Percentiles rank a stretch among this genome's conserved stretches.
These are phyloP conservation scores for Maconellicoccus hirsutus DNA, from an alignment of 1,140 invertebrate species.

Conservation along the genomic window DNA sequence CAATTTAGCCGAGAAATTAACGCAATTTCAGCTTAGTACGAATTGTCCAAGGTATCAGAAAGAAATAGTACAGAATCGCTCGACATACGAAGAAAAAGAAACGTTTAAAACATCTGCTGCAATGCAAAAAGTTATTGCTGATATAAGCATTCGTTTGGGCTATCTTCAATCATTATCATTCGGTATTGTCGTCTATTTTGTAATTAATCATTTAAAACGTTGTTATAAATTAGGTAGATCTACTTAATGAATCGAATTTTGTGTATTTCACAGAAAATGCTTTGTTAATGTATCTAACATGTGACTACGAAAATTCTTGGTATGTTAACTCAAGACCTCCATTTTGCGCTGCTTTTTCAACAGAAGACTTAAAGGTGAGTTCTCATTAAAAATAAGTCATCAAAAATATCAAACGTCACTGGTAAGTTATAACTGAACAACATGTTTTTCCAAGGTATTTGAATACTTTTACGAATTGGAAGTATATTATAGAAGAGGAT, in stretches of 20 bases:
- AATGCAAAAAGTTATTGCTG: slow-evolving; percentile 26
- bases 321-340: background rate
- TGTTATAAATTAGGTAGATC: too few species aligned
- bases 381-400: too few species aligned
- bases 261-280: background rate
- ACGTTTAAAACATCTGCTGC: slow-evolving; percentile 25
- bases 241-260: too few species aligned
- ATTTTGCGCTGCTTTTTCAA: background rate
- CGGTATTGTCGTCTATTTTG: too few species aligned
- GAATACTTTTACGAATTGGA: too few species aligned
- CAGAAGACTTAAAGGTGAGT: background rate
- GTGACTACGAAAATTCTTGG: background rate
- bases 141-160: slow-evolving; percentile 29
- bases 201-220: too few species aligned
- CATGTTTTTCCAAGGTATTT: too few species aligned
- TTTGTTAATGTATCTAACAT: background rate
- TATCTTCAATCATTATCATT: background rate
- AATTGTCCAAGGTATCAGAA: background rate
- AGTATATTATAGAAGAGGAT: too few species aligned
- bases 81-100: slow-evolving; percentile 23
- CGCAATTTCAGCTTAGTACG: background rate
- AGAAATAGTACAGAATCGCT: background rate
- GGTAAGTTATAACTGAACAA: too few species aligned
- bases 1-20: too few species aligned
- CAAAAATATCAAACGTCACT: too few species aligned